Percentiles rank a stretch among this genome's conserved stretches.
Evolutionary conservation across 1,140 invertebrate species (phyloP).

Genomic region (Brachystomella parvula): DNA sequence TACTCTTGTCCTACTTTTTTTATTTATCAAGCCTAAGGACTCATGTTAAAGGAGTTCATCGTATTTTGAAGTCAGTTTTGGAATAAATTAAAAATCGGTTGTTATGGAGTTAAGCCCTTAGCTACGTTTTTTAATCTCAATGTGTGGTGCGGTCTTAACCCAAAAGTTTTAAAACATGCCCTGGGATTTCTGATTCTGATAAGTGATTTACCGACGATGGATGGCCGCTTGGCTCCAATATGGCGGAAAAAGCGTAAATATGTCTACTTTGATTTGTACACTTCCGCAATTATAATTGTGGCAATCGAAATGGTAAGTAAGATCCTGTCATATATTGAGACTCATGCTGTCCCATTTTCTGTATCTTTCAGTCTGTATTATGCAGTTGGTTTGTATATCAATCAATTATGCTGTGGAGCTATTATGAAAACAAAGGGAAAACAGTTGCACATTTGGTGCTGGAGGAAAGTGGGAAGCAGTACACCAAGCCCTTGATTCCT

Average conservation of each 20-base stretch:
- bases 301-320: not conserved
- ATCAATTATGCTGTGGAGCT: not conserved
- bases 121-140: too few relatives aligned
- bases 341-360: too few relatives aligned
- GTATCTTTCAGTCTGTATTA: not conserved
- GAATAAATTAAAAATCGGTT: too few relatives aligned
- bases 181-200: too few relatives aligned
- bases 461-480: not conserved
- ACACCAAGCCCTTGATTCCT: not conserved
- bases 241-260: not conserved
- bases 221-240: not conserved
- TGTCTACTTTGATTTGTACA: not conserved
- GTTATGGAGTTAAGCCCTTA: too few relatives aligned
- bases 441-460: not conserved
- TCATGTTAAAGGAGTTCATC: too few relatives aligned
- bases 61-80: too few relatives aligned
- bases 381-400: not conserved
- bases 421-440: not conserved
- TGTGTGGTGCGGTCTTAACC: too few relatives aligned
- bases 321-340: not conserved
- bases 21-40: too few relatives aligned
- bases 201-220: not conserved
- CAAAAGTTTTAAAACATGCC: too few relatives aligned
- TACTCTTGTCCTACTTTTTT: too few relatives aligned
- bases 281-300: not conserved